phyloP scores from a whole-genome alignment of 2,888 invertebrate genomes.

The Calameuta idolon region DNA sequence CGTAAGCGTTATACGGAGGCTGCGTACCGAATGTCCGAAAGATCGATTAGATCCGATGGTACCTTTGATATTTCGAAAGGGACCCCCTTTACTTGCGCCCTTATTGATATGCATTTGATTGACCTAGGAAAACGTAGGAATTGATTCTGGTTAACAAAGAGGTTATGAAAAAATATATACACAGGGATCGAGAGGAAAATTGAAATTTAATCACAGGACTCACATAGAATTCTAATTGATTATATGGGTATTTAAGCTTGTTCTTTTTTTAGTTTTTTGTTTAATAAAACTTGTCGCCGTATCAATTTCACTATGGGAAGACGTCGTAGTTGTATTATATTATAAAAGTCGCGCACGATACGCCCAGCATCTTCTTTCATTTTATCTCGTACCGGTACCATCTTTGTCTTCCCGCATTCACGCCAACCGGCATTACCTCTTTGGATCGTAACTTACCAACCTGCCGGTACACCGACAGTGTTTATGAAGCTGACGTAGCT shows the following conservation, averaged over 20 bases:
- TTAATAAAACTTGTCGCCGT: not conserved
- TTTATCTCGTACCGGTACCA: slow-evolving; percentile 36
- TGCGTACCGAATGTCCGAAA: not conserved
- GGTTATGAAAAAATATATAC: no score
- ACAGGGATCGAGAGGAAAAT: no score
- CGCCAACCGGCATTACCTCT: slow-evolving; percentile 26
- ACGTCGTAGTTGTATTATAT: not conserved
- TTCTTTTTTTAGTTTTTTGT: not conserved
- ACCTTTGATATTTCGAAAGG: not conserved
- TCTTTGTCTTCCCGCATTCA: slow-evolving; percentile 42
- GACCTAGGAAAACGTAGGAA: not conserved
- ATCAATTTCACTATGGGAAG: not conserved
- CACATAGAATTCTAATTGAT: not conserved
- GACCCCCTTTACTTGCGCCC: not conserved
- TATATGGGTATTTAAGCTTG: not conserved
- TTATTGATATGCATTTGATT: not conserved
- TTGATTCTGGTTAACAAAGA: no score
- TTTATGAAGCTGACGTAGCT: slow-evolving; percentile 45
- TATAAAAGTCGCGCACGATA: not conserved
- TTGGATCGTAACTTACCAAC: slow-evolving; percentile 47
- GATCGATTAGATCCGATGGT: not conserved
- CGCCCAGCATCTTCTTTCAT: slow-evolving; percentile 23
- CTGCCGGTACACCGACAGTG: slow-evolving; percentile 51
- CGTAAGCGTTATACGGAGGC: not conserved
- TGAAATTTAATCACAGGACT: no score